Evolutionary conservation across 2,113 vertebrate genomes (phyloP).

Genomic region (Myotis yumanensis): DNA sequence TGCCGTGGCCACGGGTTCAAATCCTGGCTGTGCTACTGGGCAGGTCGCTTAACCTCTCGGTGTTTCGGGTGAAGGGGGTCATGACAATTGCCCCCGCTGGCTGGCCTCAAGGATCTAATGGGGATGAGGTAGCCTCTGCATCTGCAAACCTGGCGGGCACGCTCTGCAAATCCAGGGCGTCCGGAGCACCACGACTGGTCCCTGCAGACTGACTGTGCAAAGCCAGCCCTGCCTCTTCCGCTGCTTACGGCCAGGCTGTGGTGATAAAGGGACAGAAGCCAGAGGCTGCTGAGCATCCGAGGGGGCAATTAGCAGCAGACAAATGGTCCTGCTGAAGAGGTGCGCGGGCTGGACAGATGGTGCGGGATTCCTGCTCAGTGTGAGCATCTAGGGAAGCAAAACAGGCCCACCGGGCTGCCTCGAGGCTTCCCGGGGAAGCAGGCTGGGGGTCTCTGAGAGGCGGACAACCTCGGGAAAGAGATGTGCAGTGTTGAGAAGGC

Average conservation of each 20-base stretch:
- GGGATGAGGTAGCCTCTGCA: fast-evolving
- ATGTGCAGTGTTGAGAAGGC: fast-evolving
- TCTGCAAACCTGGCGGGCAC: fast-evolving
- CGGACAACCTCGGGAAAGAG: too few species aligned
- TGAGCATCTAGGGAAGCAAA: background rate
- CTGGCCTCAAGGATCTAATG: background rate
- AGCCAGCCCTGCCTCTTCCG: too few species aligned
- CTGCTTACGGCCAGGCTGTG: background rate
- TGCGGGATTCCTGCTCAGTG: fast-evolving
- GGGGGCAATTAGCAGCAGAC: background rate
- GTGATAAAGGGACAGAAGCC: too few species aligned
- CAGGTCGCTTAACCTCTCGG: fast-evolving
- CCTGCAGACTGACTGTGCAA: fast-evolving
- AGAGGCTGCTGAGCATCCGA: background rate
- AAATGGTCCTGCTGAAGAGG: fast-evolving
- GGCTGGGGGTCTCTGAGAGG: background rate
- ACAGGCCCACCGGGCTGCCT: fast-evolving
- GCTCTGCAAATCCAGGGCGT: too few species aligned
- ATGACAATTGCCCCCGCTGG: fast-evolving
- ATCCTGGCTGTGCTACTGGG: background rate
- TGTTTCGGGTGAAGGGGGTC: background rate
- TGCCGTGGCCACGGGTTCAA: fast-evolving
- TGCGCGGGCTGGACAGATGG: fast-evolving
- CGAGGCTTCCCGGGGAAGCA: background rate
- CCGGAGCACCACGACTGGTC: fast-evolving